Evolutionary conservation across 1,140 invertebrate genomes (phyloP), one percentile per base, ranked within the genome.

Genomic region (Stegodyphus dumicola): DNA sequence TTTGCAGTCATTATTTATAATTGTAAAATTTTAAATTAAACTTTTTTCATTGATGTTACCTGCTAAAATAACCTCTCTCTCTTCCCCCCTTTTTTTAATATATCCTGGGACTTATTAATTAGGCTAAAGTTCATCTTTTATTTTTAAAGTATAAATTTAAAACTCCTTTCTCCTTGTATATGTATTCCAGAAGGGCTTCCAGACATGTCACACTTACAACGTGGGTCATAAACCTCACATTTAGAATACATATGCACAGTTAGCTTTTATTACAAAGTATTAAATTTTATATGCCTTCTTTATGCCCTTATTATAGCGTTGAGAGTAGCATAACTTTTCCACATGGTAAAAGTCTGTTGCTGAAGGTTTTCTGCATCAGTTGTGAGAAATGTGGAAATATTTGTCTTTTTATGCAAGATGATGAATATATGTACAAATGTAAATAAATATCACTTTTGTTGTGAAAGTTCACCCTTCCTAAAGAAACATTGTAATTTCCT

Each of bases 201-300:
- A 85, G 81, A 85, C 49, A 83, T 83, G 79, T 83, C 79, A 75
- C 79, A 83, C 81, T 60, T 65, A 49, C 65, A 76, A 53, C 69
- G 81, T 76, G 71, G 80, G 81, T 77, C 81, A 85, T 85, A 52
- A 56, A 85, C 81, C 81, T 85, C 81, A 85, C 73, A 85, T 83
- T 75, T 85, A 85, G 81, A 85, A 85, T 85, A 85, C 81, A 85
- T 85, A 85, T 85, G 81, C 81, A 85, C 81, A 54, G 56, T 85
- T 76, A 77, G 73, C 66, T 85, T 85, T 85, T 85, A 73, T 85
- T 85, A 85, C 81, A 85, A 77, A 77, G 71, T 76, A 85, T 85
- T 69, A 85, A 60, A 73, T 85, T 85, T 85, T 85, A 85, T 85
- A 85, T 77, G 54, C 81, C 73, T 85, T 85, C 81, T 85, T 85